Evolutionary conservation across 2,113 vertebrate genomes (phyloP).

Genomic region (Thunnus maccoyii): DNA sequence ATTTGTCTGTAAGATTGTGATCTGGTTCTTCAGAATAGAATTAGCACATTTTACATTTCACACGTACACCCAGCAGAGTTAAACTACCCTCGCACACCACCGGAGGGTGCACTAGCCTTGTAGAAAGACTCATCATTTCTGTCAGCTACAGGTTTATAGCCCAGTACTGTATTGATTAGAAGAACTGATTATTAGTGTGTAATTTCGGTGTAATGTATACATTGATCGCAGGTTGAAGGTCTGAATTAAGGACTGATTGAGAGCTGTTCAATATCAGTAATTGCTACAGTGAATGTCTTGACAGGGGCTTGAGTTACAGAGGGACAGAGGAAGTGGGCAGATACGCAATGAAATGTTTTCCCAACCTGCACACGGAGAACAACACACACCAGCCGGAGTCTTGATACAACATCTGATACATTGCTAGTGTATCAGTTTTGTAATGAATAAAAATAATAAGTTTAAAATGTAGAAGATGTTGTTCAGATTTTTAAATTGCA

Average conservation of each 20-base stretch:
- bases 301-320: slow-evolving; percentile 35
- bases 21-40: neutral
- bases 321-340: neutral
- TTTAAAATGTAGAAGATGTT: neutral
- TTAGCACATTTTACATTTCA: neutral
- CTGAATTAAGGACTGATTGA: slow-evolving; percentile 46
- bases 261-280: slow-evolving; percentile 50
- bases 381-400: neutral
- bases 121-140: neutral
- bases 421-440: neutral
- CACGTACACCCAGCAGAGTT: neutral
- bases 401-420: neutral
- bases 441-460: neutral
- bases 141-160: slow-evolving; percentile 13
- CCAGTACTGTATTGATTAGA: slow-evolving; percentile 49
- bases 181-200: slow-evolving; percentile 42
- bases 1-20: neutral
- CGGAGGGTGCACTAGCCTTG: slow-evolving; percentile 33
- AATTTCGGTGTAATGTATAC: slow-evolving; percentile 39
- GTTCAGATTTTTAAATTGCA: neutral
- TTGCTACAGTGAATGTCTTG: slow-evolving; percentile 36
- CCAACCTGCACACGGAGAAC: slow-evolving; percentile 1
- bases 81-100: slow-evolving; percentile 18
- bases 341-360: slow-evolving; percentile 6
- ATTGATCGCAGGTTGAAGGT: slow-evolving; percentile 29